Evolutionary conservation across 2,888 invertebrate species (phyloP), one percentile per base, ranked within the genome.

Genomic region (Hemicrepidius hirtus): DNA sequence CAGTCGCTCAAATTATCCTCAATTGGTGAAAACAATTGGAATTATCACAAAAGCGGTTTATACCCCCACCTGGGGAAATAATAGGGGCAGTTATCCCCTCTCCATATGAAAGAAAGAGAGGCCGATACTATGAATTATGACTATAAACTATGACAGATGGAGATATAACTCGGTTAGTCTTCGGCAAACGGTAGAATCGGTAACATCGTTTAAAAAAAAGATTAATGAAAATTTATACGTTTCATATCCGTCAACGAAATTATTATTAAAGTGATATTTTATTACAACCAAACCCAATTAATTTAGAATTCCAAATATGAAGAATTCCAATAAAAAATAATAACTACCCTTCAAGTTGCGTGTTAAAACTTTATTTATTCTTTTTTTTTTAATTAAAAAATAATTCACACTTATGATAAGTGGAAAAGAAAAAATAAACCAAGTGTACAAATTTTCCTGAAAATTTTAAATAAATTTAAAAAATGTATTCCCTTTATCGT

Each of bases 401-500:
- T n/a, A n/a, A n/a, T n/a, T n/a, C n/a, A n/a, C n/a, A n/a, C n/a
- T n/a, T n/a, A n/a, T n/a, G n/a, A n/a, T n/a, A n/a, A n/a, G n/a
- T n/a, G n/a, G n/a, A n/a, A n/a, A n/a, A n/a, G n/a, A n/a, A n/a
- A n/a, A n/a, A n/a, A n/a, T n/a, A n/a, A n/a, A n/a, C n/a, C n/a
- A n/a, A n/a, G n/a, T 41, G 41, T 41, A 3, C 4, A 13, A 3
- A 13, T 13, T 18, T 44, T 13, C 13, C 13, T 7, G 6, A 32
- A 32, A 5, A 28, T 28, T 28, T 6, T 20, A 40, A 60, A 41
- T 32, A 40, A 59, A 40, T 46, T 24, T 24, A 62, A 63, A 63
- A 71, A 21, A 87, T 87, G 87, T 87, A 87, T 77, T 87, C 87
- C 9, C 78, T 87, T 49, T 87, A 87, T 75, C 82, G 87, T 18